phyloP scores from a whole-genome alignment of 1,140 invertebrate species.

The Mya arenaria region DNA sequence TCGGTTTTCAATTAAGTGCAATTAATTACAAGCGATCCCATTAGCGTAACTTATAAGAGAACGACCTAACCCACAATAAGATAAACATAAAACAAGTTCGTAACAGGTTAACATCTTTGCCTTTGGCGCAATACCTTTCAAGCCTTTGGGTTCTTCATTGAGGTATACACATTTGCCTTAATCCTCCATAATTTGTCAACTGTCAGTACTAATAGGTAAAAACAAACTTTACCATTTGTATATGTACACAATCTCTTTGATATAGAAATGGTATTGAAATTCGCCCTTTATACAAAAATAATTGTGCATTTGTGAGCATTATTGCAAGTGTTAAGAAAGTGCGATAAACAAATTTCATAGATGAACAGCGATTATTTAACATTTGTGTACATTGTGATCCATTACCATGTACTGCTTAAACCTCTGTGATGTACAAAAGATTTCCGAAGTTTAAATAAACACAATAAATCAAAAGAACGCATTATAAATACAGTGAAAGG shows the following conservation, averaged over 20 bases:
- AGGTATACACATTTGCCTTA: too few species aligned
- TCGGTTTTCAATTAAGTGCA: too few species aligned
- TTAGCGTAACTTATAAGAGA: too few species aligned
- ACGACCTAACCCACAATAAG: too few species aligned
- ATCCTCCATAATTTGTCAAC: slow-evolving; percentile 4
- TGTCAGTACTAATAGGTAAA: not conserved
- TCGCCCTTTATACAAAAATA: not conserved
- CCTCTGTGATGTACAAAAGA: not conserved
- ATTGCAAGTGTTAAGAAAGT: not conserved
- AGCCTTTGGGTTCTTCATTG: too few species aligned
- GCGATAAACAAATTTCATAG: not conserved
- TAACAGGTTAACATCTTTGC: too few species aligned
- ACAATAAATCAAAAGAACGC: not conserved
- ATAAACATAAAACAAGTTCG: too few species aligned
- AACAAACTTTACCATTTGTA: not conserved
- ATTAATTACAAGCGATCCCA: too few species aligned
- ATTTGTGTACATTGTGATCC: not conserved
- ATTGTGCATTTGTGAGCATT: not conserved
- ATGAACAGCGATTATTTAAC: not conserved
- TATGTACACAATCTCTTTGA: not conserved
- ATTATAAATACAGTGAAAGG: not conserved
- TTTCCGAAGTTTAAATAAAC: not conserved
- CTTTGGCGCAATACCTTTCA: too few species aligned
- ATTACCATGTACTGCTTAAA: not conserved
- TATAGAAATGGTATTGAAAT: not conserved